Conservation (phyloP, 1,140 invertebrate genomes). For the Hyles vespertilio region DNA sequence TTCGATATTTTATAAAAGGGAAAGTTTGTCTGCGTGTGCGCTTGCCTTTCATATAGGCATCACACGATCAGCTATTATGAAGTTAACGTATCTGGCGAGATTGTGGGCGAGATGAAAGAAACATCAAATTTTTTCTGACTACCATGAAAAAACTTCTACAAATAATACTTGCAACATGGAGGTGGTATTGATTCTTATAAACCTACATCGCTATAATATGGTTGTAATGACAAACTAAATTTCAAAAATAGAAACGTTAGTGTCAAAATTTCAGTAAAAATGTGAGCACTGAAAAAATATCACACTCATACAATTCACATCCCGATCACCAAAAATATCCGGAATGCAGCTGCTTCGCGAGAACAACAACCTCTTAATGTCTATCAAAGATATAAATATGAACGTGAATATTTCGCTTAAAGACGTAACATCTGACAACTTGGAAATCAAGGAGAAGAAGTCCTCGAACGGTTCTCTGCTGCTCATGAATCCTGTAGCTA, state of each 20-base stretch:
- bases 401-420: constrained; percentile 27
- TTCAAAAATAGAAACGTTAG: constrained; percentile 29
- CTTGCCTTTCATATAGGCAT: too few species aligned
- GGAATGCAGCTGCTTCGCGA: constrained; percentile 58
- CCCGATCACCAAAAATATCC: constrained; percentile 19
- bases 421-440: constrained; percentile 34
- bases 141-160: too few species aligned
- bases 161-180: too few species aligned
- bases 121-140: too few species aligned
- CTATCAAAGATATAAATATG: constrained; percentile 39
- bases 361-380: constrained; percentile 31
- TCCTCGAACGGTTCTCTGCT: constrained; percentile 48
- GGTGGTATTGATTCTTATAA: too few species aligned
- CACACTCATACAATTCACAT: constrained; percentile 17
- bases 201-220: too few species aligned
- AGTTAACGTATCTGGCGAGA: too few species aligned
- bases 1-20: too few species aligned
- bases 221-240: too few species aligned
- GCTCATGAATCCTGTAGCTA: constrained; percentile 62
- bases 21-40: too few species aligned
- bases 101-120: too few species aligned
- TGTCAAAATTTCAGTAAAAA: constrained; percentile 46
- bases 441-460: constrained; percentile 53
- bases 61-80: too few species aligned
- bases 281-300: constrained; percentile 34